Evolutionary conservation across 2,797 vertebrate species (phyloP).

Genomic region (Pyrocephalus nanus): DNA sequence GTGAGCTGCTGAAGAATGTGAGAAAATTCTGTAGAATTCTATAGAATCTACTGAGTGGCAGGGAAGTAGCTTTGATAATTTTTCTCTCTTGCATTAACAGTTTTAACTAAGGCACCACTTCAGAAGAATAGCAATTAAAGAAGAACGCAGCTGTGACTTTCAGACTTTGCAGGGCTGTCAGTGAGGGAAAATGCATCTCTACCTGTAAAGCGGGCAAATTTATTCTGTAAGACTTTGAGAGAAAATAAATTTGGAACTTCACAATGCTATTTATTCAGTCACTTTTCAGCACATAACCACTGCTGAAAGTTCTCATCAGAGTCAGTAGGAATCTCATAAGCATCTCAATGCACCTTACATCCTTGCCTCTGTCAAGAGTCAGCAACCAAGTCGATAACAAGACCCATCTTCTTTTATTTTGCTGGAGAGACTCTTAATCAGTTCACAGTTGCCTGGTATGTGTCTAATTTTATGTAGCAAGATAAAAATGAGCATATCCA

Average conservation of each 20-base stretch:
- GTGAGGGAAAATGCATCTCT: not conserved
- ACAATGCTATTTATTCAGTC: conserved; percentile 45
- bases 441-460: conserved; percentile 10
- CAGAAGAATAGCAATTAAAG: conserved; percentile 9
- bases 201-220: conserved; percentile 9
- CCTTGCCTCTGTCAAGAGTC: conserved; percentile 37
- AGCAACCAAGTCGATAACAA: conserved; percentile 37
- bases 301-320: conserved; percentile 31
- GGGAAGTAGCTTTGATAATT: not conserved
- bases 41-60: not conserved
- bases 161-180: conserved; percentile 16
- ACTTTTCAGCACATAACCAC: conserved; percentile 3
- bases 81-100: not conserved
- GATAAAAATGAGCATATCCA: conserved; percentile 22
- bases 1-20: fast-evolving
- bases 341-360: conserved; percentile 37
- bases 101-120: conserved; percentile 17
- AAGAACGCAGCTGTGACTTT: conserved; percentile 19
- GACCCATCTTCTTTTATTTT: conserved; percentile 46
- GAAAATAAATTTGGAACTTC: conserved; percentile 38
- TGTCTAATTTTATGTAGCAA: conserved; percentile 55
- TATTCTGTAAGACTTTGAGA: conserved; percentile 45
- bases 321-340: conserved; percentile 37
- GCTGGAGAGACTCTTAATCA: conserved; percentile 50
- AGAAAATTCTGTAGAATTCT: not conserved